Evolutionary conservation across 2,888 invertebrate genomes (phyloP).

Genomic region (Myopa tessellatipennis): DNA sequence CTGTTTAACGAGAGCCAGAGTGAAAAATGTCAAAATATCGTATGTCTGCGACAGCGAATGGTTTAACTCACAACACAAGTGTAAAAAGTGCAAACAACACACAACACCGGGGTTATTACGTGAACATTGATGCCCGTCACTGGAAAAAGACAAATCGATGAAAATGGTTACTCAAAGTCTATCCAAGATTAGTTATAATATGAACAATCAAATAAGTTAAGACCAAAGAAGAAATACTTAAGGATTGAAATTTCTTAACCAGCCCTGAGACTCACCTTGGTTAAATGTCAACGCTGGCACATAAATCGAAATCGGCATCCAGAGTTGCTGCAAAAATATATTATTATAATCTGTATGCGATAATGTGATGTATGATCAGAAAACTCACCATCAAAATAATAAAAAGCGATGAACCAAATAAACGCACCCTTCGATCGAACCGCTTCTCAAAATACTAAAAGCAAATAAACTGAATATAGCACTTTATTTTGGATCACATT

Average conservation of each 20-base stretch:
- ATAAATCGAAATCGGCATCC: slow-evolving; percentile 71
- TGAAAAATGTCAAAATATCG: not conserved
- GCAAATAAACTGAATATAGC: slow-evolving; percentile 16
- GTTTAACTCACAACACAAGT: slow-evolving; percentile 81
- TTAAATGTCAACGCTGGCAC: slow-evolving; percentile 82
- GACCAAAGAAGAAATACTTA: not conserved
- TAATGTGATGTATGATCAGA: not conserved
- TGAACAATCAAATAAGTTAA: not conserved
- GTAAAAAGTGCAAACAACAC: slow-evolving; percentile 84
- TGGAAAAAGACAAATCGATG: slow-evolving; percentile 41
- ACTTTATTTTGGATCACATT: slow-evolving; percentile 1
- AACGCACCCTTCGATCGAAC: slow-evolving; percentile 76
- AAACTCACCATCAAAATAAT: slow-evolving; percentile 75
- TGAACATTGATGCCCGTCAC: slow-evolving; percentile 79
- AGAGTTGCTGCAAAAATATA: slow-evolving; percentile 52
- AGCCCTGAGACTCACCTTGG: slow-evolving; percentile 72
- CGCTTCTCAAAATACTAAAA: slow-evolving; percentile 78
- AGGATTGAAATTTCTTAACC: not conserved
- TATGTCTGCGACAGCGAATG: not conserved
- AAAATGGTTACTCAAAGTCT: not conserved
- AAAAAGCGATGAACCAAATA: slow-evolving; percentile 78
- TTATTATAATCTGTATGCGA: not conserved
- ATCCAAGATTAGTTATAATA: too few species aligned
- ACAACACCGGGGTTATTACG: slow-evolving; percentile 82
- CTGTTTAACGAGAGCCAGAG: slow-evolving; percentile 63